phyloP scores from a whole-genome alignment of 2,113 vertebrate genomes.

The Sorex fumeus region DNA sequence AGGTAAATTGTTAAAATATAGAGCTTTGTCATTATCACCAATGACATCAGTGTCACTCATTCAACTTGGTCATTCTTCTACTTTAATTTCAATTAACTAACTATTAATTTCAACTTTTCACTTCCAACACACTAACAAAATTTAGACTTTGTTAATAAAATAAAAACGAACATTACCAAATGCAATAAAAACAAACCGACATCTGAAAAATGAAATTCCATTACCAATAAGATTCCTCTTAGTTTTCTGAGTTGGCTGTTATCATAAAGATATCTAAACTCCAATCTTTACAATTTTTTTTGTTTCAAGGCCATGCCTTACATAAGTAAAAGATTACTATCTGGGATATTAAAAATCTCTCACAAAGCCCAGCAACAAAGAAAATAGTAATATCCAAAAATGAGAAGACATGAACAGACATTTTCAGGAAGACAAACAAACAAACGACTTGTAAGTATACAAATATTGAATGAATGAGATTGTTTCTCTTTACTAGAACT shows the following conservation, averaged over 20 bases:
- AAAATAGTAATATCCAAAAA: too few relatives aligned
- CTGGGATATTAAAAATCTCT: too few relatives aligned
- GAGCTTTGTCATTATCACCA: neutral
- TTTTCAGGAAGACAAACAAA: too few relatives aligned
- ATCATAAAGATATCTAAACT: neutral
- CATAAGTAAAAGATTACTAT: too few relatives aligned
- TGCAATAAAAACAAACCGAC: neutral
- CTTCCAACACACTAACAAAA: neutral
- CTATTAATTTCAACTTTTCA: neutral
- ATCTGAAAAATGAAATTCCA: neutral
- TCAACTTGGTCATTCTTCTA: neutral
- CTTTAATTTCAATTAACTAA: slow-evolving; percentile 32
- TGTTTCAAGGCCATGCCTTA: too few relatives aligned
- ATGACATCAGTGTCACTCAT: neutral
- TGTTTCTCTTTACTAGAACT: neutral
- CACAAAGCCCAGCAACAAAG: too few relatives aligned
- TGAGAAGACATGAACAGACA: too few relatives aligned
- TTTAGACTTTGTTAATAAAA: slow-evolving; percentile 18
- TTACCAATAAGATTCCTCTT: neutral
- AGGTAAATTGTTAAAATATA: slow-evolving; percentile 2
- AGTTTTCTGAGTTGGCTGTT: neutral
- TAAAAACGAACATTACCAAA: neutral
- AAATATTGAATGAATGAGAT: neutral
- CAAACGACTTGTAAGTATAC: neutral
- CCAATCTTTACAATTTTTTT: neutral